Evolutionary conservation across 2,113 vertebrate genomes (phyloP), one percentile per base, ranked within the genome.

Genomic region (Burhinus bistriatus): DNA sequence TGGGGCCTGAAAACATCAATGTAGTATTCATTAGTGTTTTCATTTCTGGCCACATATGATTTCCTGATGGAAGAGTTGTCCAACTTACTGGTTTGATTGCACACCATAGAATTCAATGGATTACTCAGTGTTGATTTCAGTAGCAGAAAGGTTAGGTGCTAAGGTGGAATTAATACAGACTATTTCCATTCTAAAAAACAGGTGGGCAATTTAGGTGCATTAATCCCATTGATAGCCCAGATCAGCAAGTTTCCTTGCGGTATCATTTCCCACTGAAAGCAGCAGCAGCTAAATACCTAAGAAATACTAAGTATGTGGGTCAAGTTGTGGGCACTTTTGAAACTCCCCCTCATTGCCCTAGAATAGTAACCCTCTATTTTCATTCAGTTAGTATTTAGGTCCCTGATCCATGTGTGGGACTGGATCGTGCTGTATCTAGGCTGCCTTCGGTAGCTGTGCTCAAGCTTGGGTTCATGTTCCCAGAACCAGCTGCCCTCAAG

Each of bases 391-490:
- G n/a, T 47, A 42, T 88, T 87, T 87, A 91, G 76, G 83, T 68
- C 78, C 75, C 69, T 82, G 91, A 70, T 62, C 64, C 69, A 25
- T 13, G 57, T 55, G 72, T 87, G 73, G 81, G 69, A 59, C 45
- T 51, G 72, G 94, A 78, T 58, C 83, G 71, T 94, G 87, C 80
- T 91, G 93, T 66, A 58, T 80, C 89, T 55, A 83, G 72, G 89
- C 64, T 96, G 80, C 64, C 59, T 78, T 75, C n/a, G 59, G 92
- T 64, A 75, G 75, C 88, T 58, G 75, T 38, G 89, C 51, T 87
- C 55, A 45, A 22, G 61, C 51, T 72, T 49, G 66, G 76, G 68
- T 78, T 87, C 11, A 1, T 66, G 72, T 77, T 94, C 89, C 83
- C 93, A 90, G 71, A 80, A 34, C 21, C 79, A 86, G 90, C 85